Base-by-base conservation (phyloP, 2,113 vertebrate genomes). In the Puffinus mauretanicus region DNA sequence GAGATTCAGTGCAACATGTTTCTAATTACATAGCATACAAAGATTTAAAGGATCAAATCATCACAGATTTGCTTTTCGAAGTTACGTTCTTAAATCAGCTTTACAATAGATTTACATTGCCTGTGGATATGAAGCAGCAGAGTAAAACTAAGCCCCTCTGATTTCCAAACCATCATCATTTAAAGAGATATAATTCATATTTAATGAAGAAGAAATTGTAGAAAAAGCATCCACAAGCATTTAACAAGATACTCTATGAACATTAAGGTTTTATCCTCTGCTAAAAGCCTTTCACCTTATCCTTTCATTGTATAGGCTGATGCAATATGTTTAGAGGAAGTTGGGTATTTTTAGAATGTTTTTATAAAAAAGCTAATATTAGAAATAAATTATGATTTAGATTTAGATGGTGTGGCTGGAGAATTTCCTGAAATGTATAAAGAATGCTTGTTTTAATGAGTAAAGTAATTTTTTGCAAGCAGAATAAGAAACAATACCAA, bases 121-220 rank as follows among this genome's bases (percentile, higher is more conserved):
- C 88, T 84, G 49, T 94, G 70, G 87, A 96, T 94, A 94, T 90
- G 77, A 96, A 93, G 83, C 55, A 96, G 27, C 51, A 84, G 49
- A 93, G 57, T 91, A 97, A 97, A 97, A 95, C 76, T 94, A 97
- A 98, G 69, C 52, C 34, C 51, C 82, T 84, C 75, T 96, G 93
- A 96, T 95, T 98, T 97, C 92, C 69, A 97, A 93, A 94, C 86
- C 72, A 94, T 90, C 83, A 88, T 92, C 17, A 84, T 97, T 97
- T 97, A 96, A 97, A 96, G 85, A 83, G 57, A 73, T 95, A 69
- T 96, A 97, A 98, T 97, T 97, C 91, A 97, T 94, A 97, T 95
- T 97, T 97, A 98, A 98, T 97, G 95, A 97, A 91, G 89, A 97
- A 95, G 15, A 97, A 97, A 97, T 88, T 85, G 72, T 87, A 92